These are phyloP conservation scores for Parazoanthus darwini DNA, from an alignment of 92 coral and sea anemone species.

Conservation along the genomic window DNA sequence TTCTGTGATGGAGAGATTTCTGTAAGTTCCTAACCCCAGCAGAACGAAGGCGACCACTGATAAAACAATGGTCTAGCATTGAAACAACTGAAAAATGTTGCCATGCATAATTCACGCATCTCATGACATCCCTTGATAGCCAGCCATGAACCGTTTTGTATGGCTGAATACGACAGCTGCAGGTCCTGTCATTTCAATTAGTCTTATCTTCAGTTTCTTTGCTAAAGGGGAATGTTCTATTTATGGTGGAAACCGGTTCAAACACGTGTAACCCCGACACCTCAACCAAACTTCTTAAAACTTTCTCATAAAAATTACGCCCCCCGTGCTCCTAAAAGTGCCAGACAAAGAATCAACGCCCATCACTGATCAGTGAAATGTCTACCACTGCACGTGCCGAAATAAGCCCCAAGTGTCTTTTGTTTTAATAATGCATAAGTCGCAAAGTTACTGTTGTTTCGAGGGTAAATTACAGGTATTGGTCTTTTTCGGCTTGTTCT, in stretches of 20 bases:
- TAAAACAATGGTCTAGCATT: background rate
- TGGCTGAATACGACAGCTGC: slow-evolving; percentile 33
- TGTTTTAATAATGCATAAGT: slow-evolving; percentile 1
- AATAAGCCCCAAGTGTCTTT: background rate
- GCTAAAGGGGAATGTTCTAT: slow-evolving; percentile 14
- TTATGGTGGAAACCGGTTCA: slow-evolving; percentile 37
- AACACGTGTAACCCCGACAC: background rate
- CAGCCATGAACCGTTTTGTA: slow-evolving; percentile 28
- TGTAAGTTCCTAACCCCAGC: background rate
- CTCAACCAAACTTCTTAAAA: background rate
- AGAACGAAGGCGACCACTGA: background rate
- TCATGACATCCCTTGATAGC: slow-evolving; percentile 3
- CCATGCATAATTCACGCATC: slow-evolving; percentile 26
- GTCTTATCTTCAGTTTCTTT: slow-evolving; percentile 13
- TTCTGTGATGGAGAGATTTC: background rate
- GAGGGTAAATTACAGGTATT: background rate
- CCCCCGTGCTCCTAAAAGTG: background rate
- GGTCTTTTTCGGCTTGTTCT: background rate
- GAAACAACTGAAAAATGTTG: background rate
- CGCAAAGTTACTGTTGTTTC: slow-evolving; percentile 1
- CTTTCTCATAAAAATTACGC: background rate
- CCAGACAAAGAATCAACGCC: background rate
- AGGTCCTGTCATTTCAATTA: slow-evolving; percentile 22
- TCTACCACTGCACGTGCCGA: background rate
- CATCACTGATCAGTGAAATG: background rate